A percentile compares a stretch with the other conserved stretches of the same genome.
phyloP scores from a whole-genome alignment of 1,140 invertebrate genomes.

The Aphis gossypii region DNA sequence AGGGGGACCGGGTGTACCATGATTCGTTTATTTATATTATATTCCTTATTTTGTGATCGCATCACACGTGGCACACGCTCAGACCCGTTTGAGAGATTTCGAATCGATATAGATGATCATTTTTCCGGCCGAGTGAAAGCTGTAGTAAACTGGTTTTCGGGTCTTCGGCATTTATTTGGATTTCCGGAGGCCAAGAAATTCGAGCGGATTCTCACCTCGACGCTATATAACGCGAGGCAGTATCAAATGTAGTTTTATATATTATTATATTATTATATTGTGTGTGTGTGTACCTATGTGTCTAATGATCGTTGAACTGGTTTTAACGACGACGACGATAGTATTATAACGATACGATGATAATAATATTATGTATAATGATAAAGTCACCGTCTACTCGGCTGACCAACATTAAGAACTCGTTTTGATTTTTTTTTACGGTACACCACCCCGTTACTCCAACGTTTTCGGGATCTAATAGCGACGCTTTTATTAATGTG shows the following conservation, averaged over 20 bases:
- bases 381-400: not conserved
- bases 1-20: constrained; percentile 44
- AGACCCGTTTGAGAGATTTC: constrained; percentile 20
- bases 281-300: not conserved
- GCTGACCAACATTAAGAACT: not conserved
- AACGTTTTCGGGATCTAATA: not conserved
- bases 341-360: not conserved
- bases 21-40: constrained; percentile 9
- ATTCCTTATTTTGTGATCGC: not conserved
- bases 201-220: not conserved
- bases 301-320: not conserved
- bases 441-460: not conserved
- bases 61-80: not conserved
- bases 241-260: not conserved
- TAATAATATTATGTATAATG: constrained; percentile 24
- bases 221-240: not conserved
- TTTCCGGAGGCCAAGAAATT: constrained; percentile 48
- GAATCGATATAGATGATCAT: constrained; percentile 25
- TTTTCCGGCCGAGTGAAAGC: constrained; percentile 53
- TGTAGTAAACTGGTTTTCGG: constrained; percentile 42
- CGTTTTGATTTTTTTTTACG: not conserved
- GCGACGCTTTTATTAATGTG: not conserved
- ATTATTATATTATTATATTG: not conserved
- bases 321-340: not conserved
- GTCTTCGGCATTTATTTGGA: not conserved